These are phyloP conservation scores for Anolis sagrei DNA, from an alignment of 2,113 vertebrate species.

Conservation along the genomic window DNA sequence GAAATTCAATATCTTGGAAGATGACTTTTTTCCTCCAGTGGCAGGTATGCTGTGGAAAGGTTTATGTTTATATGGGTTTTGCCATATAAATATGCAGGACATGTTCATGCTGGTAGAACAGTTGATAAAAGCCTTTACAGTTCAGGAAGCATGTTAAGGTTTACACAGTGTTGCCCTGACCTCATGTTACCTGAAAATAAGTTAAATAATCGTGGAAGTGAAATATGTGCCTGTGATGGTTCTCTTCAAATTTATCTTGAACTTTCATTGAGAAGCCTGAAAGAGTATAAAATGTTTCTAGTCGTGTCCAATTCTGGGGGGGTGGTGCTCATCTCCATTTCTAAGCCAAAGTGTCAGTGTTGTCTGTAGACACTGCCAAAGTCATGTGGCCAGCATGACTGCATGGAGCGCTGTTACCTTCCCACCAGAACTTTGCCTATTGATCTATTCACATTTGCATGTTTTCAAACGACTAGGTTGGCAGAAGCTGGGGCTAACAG, in stretches of 20 bases:
- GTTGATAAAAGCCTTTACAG: slow-evolving; percentile 35
- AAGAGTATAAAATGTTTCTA: no score
- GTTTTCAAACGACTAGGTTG: no score
- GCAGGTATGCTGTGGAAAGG: slow-evolving; percentile 47
- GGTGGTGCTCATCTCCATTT: no score
- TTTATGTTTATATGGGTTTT: slow-evolving; percentile 44
- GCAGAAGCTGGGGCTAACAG: no score
- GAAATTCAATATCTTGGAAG: slow-evolving; percentile 56
- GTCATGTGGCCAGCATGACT: no score
- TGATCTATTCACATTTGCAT: no score
- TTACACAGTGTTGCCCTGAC: slow-evolving; percentile 22
- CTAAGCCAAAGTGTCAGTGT: no score
- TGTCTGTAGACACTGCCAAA: no score
- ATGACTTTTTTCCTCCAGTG: slow-evolving; percentile 60
- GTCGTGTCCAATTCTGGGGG: no score
- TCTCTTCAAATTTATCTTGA: not conserved
- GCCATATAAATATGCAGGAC: slow-evolving; percentile 31
- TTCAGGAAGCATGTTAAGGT: not conserved
- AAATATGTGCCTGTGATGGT: not conserved
- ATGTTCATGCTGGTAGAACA: slow-evolving; percentile 20
- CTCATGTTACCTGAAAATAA: not conserved
- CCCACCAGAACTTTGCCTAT: no score
- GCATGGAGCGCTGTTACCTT: no score
- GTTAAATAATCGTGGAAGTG: not conserved
- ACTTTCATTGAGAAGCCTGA: not conserved